Conservation (phyloP, 1,140 invertebrate genomes). For the Hirudo medicinalis region DNA sequence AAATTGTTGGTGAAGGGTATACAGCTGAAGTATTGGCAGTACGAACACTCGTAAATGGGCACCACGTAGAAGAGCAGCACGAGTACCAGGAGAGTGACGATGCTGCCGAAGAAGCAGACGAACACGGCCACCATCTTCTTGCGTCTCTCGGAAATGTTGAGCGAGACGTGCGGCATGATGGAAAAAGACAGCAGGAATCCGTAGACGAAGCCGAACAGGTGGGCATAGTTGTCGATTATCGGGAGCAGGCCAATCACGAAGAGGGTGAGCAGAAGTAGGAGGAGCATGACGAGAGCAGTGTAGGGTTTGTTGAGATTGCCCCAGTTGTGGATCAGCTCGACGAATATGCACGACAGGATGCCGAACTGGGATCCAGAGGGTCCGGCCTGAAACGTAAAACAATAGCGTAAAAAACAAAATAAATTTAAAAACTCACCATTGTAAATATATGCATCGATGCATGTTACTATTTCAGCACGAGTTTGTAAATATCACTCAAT, state of each 20-base stretch:
- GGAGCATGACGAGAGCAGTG: conserved; percentile 60
- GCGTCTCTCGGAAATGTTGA: conserved; percentile 16
- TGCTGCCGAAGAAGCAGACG: conserved; percentile 59
- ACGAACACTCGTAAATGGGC: conserved; percentile 73
- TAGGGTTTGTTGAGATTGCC: conserved; percentile 65
- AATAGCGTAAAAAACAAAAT: no score
- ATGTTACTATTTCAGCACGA: no score
- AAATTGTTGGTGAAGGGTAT: conserved; percentile 75
- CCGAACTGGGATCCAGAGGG: conserved; percentile 86
- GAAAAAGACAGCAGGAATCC: conserved; percentile 81
- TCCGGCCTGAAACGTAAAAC: conserved; percentile 60
- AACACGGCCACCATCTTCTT: conserved; percentile 64
- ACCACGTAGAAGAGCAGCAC: conserved; percentile 73
- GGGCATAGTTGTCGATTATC: conserved; percentile 83
- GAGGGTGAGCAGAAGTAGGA: conserved; percentile 58
- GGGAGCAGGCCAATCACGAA: conserved; percentile 69
- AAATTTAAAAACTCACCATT: no score
- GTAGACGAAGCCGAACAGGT: conserved; percentile 76
- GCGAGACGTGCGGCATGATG: conserved; percentile 57
- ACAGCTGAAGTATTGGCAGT: conserved; percentile 82
- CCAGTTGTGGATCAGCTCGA: conserved; percentile 64
- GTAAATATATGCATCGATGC: no score
- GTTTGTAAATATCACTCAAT: no score
- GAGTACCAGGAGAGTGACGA: conserved; percentile 60
- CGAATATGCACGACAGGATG: conserved; percentile 73